These are phyloP conservation scores for Sebastes reedi DNA, from an alignment of 2,797 vertebrate genomes.

Conservation along the genomic window DNA sequence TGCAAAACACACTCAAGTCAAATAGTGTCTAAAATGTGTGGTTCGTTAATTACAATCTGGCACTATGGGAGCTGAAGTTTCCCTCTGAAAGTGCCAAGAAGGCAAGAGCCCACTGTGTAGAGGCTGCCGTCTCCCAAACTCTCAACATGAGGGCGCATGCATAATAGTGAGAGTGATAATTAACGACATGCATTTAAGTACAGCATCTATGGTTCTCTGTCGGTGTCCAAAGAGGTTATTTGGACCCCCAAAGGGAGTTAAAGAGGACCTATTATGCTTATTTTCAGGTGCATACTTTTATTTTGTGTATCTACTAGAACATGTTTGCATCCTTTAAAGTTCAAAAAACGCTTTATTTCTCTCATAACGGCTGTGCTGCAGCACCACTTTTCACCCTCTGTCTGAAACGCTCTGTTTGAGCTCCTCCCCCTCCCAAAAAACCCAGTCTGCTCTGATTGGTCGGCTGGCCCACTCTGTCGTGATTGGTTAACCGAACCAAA, in stretches of 20 bases:
- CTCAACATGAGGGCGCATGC: not conserved
- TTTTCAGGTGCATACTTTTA: too few species aligned
- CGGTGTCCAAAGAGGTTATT: not conserved
- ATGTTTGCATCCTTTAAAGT: too few species aligned
- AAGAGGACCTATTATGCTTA: too few species aligned
- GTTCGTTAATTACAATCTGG: slow-evolving; percentile 45
- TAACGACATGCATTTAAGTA: not conserved
- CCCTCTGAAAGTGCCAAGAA: slow-evolving; percentile 18
- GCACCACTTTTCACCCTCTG: too few species aligned
- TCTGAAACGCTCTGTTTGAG: too few species aligned
- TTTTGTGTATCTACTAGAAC: too few species aligned
- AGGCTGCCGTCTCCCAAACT: slow-evolving; percentile 3
- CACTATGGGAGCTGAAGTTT: not conserved
- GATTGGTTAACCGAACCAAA: too few species aligned
- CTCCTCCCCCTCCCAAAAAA: too few species aligned
- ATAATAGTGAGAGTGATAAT: slow-evolving; percentile 14
- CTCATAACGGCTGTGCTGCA: too few species aligned
- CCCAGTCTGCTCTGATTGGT: too few species aligned
- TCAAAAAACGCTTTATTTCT: too few species aligned
- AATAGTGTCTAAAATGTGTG: slow-evolving; percentile 12
- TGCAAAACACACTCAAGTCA: slow-evolving; percentile 6
- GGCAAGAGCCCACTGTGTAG: not conserved
- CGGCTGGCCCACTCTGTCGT: too few species aligned
- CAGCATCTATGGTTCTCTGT: not conserved
- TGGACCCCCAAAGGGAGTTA: not conserved